Base-by-base conservation (phyloP, 2,797 vertebrate genomes). In the Peromyscus eremicus region DNA sequence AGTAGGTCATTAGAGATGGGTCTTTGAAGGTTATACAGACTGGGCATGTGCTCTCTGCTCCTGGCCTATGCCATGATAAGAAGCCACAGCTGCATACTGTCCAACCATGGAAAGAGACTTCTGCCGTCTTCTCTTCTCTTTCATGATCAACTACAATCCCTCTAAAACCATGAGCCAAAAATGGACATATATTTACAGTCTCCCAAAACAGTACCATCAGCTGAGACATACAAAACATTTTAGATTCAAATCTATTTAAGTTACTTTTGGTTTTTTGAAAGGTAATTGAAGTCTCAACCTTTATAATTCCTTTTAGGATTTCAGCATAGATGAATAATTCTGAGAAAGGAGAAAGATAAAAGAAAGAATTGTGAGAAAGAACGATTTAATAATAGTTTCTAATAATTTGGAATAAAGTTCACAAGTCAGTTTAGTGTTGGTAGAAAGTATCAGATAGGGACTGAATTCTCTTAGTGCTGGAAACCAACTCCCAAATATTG, bases 331-430 rank as follows among this genome's bases (percentile, higher is more conserved):
- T 17, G 49, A 49, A 77, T 43, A 49, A 77, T 77, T 49, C 46
- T 49, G 16, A 77, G 75, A 77, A 77, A 49, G 46, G n/a, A 37
- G 11, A 68, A 4, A 13, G 64, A 14, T 11, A 66, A 13, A 66
- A 64, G 60, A 64, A 11, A 29, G 62, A 29, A 32, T 32, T 57
- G 5, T 57, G 70, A 37, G n/a, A 73, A 23, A 40, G 37, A 29
- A 32, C 14, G 46, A 46, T 46, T 77, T 79, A 77, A 89, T 68
- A 46, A 62, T 86, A 10, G 62, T 12, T 79, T 89, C 4, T 55
- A 94, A 84, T 84, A 68, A n/a, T 94, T 95, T 83, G 62, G 21
- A 17, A 43, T 76, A 68, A 75, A 57, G 43, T 66, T 27, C 32
- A 81, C 81, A 95, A 55, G 27, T 57, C 75, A 77, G 34, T 49